These are phyloP conservation scores for Podarcis muralis DNA, from an alignment of 2,113 vertebrate genomes.

Conservation along the genomic window DNA sequence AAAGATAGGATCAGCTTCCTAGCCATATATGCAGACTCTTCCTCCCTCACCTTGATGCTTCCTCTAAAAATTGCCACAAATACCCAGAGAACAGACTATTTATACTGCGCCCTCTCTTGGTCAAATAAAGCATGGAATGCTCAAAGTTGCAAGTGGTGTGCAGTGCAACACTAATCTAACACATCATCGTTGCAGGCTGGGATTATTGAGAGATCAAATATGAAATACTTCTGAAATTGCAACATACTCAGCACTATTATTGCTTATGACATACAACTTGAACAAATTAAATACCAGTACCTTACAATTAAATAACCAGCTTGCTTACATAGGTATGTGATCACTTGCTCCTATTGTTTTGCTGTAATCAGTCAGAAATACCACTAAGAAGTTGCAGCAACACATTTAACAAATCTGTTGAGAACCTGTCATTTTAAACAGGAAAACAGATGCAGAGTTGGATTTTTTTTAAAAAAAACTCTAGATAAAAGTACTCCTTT, in stretches of 20 bases:
- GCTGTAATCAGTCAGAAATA: neutral
- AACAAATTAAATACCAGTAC: neutral
- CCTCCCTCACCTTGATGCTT: neutral
- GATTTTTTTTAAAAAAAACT: neutral
- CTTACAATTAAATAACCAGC: neutral
- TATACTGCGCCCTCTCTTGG: neutral
- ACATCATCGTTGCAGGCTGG: neutral
- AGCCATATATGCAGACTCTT: neutral
- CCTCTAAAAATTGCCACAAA: neutral
- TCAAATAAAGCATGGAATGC: neutral
- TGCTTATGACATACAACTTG: neutral
- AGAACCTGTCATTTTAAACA: neutral
- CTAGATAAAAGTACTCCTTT: neutral
- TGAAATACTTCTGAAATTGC: neutral
- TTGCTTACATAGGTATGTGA: neutral
- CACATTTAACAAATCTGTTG: neutral
- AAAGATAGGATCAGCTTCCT: neutral
- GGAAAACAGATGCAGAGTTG: neutral
- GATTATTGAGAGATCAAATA: neutral
- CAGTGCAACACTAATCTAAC: neutral
- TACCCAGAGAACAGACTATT: neutral
- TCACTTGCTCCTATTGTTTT: neutral
- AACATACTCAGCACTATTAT: neutral
- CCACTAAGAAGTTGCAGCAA: neutral
- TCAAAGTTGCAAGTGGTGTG: neutral